These are phyloP conservation scores for Calameuta filiformis DNA, from an alignment of 2,888 invertebrate genomes.

Conservation along the genomic window DNA sequence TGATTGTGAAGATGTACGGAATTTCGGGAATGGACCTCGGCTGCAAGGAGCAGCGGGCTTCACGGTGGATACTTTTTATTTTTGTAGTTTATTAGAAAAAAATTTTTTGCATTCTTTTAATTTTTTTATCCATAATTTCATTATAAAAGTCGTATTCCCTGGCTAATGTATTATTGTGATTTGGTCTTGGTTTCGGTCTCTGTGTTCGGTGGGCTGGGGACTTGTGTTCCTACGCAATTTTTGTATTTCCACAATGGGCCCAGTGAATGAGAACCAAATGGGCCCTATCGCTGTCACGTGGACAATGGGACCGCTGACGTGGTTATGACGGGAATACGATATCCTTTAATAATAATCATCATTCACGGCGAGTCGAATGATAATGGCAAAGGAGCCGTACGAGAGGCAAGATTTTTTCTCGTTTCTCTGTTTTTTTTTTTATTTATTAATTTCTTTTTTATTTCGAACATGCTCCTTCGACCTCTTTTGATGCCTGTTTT, in stretches of 20 bases:
- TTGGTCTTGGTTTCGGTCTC: too few species aligned
- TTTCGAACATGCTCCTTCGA: conserved; percentile 35
- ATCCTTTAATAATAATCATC: conserved; percentile 48
- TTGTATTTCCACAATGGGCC: conserved; percentile 50
- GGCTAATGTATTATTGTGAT: too few species aligned
- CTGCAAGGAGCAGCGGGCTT: too few species aligned
- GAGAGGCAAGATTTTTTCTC: conserved; percentile 23
- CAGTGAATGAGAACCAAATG: conserved; percentile 24
- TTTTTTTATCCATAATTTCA: neutral
- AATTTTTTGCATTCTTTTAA: neutral
- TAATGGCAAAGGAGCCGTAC: conserved; percentile 41
- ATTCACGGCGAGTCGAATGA: conserved; percentile 37
- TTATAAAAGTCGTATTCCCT: neutral
- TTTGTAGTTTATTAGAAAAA: too few species aligned
- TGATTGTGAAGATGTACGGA: too few species aligned
- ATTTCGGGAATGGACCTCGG: too few species aligned
- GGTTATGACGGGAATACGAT: conserved; percentile 63
- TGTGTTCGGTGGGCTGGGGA: too few species aligned
- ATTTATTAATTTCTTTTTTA: conserved; percentile 16
- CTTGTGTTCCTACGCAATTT: too few species aligned
- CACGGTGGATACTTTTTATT: too few species aligned
- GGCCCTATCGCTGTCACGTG: conserved; percentile 53
- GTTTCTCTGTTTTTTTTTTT: conserved; percentile 14
- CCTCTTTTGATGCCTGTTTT: conserved; percentile 20
- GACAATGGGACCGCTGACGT: conserved; percentile 58